phyloP scores from a whole-genome alignment of 2,888 invertebrate species.

The Lymantria monacha region DNA sequence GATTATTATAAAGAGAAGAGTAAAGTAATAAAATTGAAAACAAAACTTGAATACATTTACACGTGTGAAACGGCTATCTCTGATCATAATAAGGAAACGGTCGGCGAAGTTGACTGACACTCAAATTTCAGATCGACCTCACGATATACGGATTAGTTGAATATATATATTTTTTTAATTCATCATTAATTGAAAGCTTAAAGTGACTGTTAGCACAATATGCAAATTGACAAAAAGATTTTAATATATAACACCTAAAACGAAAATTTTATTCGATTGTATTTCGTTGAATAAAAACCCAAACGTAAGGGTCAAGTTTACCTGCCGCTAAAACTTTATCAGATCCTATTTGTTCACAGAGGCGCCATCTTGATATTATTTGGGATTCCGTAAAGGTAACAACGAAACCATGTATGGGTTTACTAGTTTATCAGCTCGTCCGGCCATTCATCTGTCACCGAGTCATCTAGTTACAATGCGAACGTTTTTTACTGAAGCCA shows the following conservation, averaged over 20 bases:
- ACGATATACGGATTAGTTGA: conserved; percentile 27
- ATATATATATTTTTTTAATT: conserved; percentile 16
- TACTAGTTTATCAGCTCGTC: conserved; percentile 36
- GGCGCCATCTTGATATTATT: conserved; percentile 53
- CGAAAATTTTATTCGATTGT: not conserved
- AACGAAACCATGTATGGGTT: conserved; percentile 29
- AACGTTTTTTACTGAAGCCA: conserved; percentile 12
- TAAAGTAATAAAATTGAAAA: conserved; percentile 7
- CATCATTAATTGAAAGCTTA: conserved; percentile 11
- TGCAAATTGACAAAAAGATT: conserved; percentile 32
- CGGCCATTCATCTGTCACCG: conserved; percentile 39
- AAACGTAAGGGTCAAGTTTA: conserved; percentile 39
- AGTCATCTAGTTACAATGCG: conserved; percentile 34
- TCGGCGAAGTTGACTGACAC: conserved; percentile 24
- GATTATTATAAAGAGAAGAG: conserved; percentile 15
- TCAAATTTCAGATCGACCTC: conserved; percentile 21
- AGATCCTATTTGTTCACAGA: conserved; percentile 49
- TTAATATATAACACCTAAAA: conserved; percentile 18
- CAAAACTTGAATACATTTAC: conserved; percentile 9
- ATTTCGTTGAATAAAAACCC: not conserved
- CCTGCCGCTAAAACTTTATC: conserved; percentile 52
- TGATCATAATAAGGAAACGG: conserved; percentile 27
- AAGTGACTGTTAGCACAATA: conserved; percentile 6
- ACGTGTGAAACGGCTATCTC: conserved; percentile 17
- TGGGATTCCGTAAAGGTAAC: conserved; percentile 31